Conservation (phyloP, 2,888 invertebrate genomes). For the Antitype chi region DNA sequence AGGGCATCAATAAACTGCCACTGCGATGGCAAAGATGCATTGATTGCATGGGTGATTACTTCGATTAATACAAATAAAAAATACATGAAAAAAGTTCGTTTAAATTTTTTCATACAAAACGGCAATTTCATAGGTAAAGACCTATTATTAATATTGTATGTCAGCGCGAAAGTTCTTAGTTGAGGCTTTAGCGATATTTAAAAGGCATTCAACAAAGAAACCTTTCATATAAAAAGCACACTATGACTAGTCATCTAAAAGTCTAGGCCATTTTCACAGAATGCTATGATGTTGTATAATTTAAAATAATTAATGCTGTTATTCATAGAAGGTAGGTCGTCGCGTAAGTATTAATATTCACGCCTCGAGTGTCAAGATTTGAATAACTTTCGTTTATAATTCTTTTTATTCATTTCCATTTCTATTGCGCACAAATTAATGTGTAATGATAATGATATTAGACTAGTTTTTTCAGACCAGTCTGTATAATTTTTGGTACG, state of each 20-base stretch:
- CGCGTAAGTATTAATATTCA: slow-evolving; percentile 61
- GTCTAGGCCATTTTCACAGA: slow-evolving; percentile 14
- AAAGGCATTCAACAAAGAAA: not conserved
- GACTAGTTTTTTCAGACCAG: not conserved
- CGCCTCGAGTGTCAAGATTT: slow-evolving; percentile 55
- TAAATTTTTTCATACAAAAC: no score
- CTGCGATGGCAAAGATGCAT: no score
- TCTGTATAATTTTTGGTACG: not conserved
- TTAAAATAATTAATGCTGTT: slow-evolving; percentile 46
- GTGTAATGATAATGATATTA: slow-evolving; percentile 35
- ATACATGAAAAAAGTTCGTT: no score
- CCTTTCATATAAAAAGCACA: not conserved
- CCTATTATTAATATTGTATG: not conserved
- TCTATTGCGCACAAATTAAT: slow-evolving; percentile 48
- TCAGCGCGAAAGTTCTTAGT: not conserved
- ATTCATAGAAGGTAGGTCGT: slow-evolving; percentile 52
- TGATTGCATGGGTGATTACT: no score
- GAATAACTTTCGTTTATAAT: slow-evolving; percentile 62
- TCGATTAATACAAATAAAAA: no score
- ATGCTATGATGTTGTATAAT: slow-evolving; percentile 30
- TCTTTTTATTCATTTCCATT: slow-evolving; percentile 59
- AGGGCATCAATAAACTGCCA: no score
- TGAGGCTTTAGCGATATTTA: not conserved
- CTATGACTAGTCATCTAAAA: not conserved
- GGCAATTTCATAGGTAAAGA: no score